phyloP scores from a whole-genome alignment of 1,140 invertebrate species.

The Papilio machaon region DNA sequence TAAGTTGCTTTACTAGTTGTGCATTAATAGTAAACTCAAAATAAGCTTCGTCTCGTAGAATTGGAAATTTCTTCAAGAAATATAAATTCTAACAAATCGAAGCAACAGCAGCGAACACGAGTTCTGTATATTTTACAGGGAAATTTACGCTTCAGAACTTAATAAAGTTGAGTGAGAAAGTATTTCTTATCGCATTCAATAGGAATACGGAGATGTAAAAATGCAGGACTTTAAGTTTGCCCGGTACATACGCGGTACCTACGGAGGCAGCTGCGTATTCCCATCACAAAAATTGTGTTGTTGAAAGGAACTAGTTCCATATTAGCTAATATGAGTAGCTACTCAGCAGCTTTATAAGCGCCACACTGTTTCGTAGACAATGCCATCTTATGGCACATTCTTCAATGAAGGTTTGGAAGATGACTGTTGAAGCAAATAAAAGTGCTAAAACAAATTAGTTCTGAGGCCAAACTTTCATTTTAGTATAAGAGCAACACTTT shows the following conservation, averaged over 20 bases:
- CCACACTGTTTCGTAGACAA: neutral
- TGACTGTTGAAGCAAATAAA: no score
- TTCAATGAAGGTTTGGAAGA: no score
- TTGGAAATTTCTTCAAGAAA: neutral
- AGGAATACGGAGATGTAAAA: neutral
- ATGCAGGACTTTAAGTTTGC: neutral
- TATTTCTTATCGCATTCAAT: conserved; percentile 11
- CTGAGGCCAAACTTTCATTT: neutral
- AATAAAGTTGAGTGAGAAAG: neutral
- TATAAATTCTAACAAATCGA: conserved; percentile 3
- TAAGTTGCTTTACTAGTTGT: no score
- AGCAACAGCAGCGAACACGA: conserved; percentile 3
- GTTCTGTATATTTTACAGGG: neutral
- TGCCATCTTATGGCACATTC: neutral
- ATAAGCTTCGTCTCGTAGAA: neutral
- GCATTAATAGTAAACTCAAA: neutral
- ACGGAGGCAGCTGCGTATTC: neutral
- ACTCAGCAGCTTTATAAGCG: neutral
- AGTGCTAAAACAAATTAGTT: no score
- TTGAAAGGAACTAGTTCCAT: conserved; percentile 6
- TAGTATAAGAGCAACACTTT: neutral
- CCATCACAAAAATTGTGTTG: neutral
- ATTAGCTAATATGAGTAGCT: neutral
- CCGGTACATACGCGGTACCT: neutral
- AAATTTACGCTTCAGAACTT: conserved; percentile 13